Percentiles rank a stretch among this genome's conserved stretches.
Conservation (phyloP, 2,888 invertebrate genomes). For the Hypena proboscidalis region DNA sequence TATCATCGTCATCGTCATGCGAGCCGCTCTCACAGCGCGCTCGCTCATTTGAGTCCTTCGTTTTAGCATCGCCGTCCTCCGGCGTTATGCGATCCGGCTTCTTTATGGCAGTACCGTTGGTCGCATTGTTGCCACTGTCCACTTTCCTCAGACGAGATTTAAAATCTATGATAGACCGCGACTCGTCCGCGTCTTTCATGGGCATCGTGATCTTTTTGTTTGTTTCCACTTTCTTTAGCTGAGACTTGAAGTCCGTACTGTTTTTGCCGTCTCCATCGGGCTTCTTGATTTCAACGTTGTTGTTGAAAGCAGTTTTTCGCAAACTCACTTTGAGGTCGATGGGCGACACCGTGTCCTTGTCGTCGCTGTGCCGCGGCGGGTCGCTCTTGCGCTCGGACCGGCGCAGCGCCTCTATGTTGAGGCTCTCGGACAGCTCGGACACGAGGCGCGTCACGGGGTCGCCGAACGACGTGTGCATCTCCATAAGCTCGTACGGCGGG, state of each 20-base stretch:
- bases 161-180: constrained; percentile 90
- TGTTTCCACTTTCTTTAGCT: constrained; percentile 90
- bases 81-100: constrained; percentile 64
- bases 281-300: constrained; percentile 53
- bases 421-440: constrained; percentile 93
- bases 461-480: constrained; percentile 70
- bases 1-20: constrained; percentile 89
- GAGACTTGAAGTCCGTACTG: constrained; percentile 86
- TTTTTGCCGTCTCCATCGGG: constrained; percentile 57
- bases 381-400: constrained; percentile 56
- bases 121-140: constrained; percentile 77
- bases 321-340: constrained; percentile 81
- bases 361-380: constrained; percentile 41
- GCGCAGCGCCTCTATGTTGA: constrained; percentile 87
- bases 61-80: constrained; percentile 60
- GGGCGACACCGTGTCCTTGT: constrained; percentile 63
- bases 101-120: constrained; percentile 63
- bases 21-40: constrained; percentile 55
- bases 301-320: constrained; percentile 69
- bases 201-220: constrained; percentile 84
- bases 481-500: constrained; percentile 55
- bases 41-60: constrained; percentile 1
- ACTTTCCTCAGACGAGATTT: constrained; percentile 94
- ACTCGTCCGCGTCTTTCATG: constrained; percentile 80
- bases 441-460: constrained; percentile 93